These are phyloP conservation scores for Perccottus glenii DNA, from an alignment of 2,113 vertebrate genomes.

Conservation along the genomic window DNA sequence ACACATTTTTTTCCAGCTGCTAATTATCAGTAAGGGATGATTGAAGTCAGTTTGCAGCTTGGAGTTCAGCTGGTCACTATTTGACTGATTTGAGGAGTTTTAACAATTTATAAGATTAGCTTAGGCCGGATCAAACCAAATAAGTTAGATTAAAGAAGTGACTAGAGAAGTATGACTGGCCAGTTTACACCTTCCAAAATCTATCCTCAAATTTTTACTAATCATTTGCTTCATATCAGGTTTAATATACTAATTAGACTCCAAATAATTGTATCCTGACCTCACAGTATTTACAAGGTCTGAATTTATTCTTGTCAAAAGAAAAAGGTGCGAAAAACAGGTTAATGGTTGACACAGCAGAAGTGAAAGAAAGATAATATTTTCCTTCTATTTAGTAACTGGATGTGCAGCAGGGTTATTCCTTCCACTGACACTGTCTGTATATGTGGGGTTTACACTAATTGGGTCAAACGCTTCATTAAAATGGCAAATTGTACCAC, in stretches of 20 bases:
- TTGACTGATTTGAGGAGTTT: too few relatives aligned
- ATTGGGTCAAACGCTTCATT: background rate
- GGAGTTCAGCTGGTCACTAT: too few relatives aligned
- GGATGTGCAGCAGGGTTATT: background rate
- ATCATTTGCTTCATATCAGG: too few relatives aligned
- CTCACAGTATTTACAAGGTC: background rate
- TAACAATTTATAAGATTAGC: too few relatives aligned
- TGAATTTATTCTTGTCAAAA: background rate
- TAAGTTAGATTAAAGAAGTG: slow-evolving; percentile 11
- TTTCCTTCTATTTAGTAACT: background rate
- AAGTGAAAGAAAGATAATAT: background rate
- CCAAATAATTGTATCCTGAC: too few relatives aligned
- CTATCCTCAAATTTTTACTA: too few relatives aligned
- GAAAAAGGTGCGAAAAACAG: background rate
- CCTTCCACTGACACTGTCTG: background rate
- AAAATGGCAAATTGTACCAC: too few relatives aligned
- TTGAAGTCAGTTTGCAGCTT: slow-evolving; percentile 9
- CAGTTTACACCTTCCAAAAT: too few relatives aligned
- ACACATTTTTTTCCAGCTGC: too few relatives aligned
- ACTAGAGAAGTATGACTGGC: too few relatives aligned
- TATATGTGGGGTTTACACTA: background rate
- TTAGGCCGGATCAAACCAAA: background rate
- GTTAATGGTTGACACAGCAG: background rate
- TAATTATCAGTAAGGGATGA: background rate
- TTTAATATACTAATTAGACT: too few relatives aligned